Evolutionary conservation across 2,113 vertebrate species (phyloP), one percentile per base, ranked within the genome.

Genomic region (Redunca redunca): DNA sequence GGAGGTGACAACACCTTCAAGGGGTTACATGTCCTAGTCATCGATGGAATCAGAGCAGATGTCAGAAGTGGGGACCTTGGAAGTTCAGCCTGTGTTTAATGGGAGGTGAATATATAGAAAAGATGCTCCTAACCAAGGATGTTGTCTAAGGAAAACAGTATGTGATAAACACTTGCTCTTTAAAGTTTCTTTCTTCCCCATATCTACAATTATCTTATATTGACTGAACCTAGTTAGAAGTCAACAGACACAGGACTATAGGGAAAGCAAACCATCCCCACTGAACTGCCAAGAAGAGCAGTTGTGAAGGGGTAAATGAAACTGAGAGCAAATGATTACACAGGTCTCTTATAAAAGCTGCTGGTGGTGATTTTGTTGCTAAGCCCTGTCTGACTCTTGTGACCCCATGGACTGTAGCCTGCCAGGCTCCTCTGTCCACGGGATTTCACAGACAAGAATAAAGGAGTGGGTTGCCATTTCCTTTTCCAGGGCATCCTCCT

Each of bases 301-400:
- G 2, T 0, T 2, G 0, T 15, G 2, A n/a, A 2, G 36, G 7
- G 87, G 10, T 6, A 30, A 62, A 43, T 10, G 11, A 5, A 81
- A 43, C n/a, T 16, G 28, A 88, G 14, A 80, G 15, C 48, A 53
- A 94, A 43, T 80, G 36, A 90, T 4, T 52, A 26, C 6, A 40
- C 0, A 15, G 7, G 21, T 10, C 16, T 80, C 7, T 74, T 67
- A 50, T 40, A 60, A 55, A 85, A 67, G 3, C 43, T 43, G 30
- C 1, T 71, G n/a, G n/a, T 40, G 9, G 19, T 36, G n/a, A 21
- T 71, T 40, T 71, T 23, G 10, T 23, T 1, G 19, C 19, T 40
- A 40, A 10, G 67, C 36, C n/a, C 9, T 71, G 67, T 40, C n/a
- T 71, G 19, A 71, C n/a, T 40, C n/a, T 71, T 71, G n/a, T 71